A percentile compares a stretch with the other conserved stretches of the same genome.
phyloP scores from a whole-genome alignment of 2,888 invertebrate species.

The Phengaris arion region DNA sequence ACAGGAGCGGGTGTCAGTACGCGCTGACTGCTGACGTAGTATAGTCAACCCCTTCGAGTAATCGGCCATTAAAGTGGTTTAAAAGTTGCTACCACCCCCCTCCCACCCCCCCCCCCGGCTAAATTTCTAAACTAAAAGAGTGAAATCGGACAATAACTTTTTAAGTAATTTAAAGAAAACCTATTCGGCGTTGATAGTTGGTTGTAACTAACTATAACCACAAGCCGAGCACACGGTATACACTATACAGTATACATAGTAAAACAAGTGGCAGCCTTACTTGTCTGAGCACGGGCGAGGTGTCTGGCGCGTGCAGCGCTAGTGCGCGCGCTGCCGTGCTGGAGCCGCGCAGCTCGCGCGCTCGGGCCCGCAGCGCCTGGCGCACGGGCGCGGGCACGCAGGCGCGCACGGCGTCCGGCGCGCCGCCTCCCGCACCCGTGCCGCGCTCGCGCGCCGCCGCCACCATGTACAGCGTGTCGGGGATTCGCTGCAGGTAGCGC shows the following conservation, averaged over 20 bases:
- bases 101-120: no score
- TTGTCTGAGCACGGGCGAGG: slow-evolving; percentile 87
- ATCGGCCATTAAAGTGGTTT: no score
- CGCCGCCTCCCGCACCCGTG: slow-evolving; percentile 40
- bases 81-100: no score
- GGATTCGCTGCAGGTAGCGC: slow-evolving; percentile 89
- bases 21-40: no score
- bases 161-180: no score
- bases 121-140: no score
- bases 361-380: slow-evolving; percentile 90
- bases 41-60: no score
- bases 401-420: slow-evolving; percentile 38
- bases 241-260: background rate
- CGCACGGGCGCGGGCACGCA: slow-evolving; percentile 86
- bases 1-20: slow-evolving; percentile 32
- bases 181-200: no score
- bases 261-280: slow-evolving; percentile 40
- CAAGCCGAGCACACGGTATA: background rate
- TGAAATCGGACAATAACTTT: no score
- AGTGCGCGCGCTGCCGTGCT: slow-evolving; percentile 90
- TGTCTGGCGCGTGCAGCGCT: slow-evolving; percentile 85
- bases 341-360: slow-evolving; percentile 88
- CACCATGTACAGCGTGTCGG: slow-evolving; percentile 96
- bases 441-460: slow-evolving; percentile 40
- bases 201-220: no score